Base-by-base conservation (phyloP, 53 echinoderm and acorn worm species). In the Paracentrotus lividus region DNA sequence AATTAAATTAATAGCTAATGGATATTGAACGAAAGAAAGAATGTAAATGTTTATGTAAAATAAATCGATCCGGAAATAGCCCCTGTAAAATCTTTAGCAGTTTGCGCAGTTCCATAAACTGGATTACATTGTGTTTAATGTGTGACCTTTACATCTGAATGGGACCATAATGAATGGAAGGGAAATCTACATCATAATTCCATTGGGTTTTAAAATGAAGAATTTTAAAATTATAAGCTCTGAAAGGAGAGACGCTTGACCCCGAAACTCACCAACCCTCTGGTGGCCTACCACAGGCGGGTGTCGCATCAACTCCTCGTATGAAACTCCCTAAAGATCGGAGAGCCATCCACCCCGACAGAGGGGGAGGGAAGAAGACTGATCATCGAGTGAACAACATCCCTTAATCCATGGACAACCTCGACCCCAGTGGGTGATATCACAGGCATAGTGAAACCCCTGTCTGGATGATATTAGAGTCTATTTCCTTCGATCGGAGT, bases 381-480 rank as follows among this genome's bases (percentile, higher is more conserved):
- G 27, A 47, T 51, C n/a, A n/a, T n/a, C 21, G 29, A 85, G 9
- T 47, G 49, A 49, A 85, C n/a, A n/a, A n/a, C 47, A 49, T 49
- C 85, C 32, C 49, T 85, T 2, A 36, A 69, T 36, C 36, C 38
- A 13, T n/a, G n/a, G 14, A 49, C 85, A 54, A 87, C 56, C 65
- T 43, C 65, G 61, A 69, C 91, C 76, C 76, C 54, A 72, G 91
- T 53, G 49, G 91, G 52, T 49, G 52, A 52, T 49, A 38, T 29
- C 43, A 75, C 33, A 75, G 26, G 9, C 51, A 72, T 72, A 33
- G 75, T 52, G 52, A 52, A 43, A 13, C 53, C 64, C 45, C 1
- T 27, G 51, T 75, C 72, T 91, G 91, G 91, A 72, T 75, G 91
- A 32, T 75, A 91, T 91, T 91, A 90, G 52, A 54, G 51, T 45